These are phyloP conservation scores for Eupsittula cactorum DNA, from an alignment of 2,113 vertebrate genomes.

Conservation along the genomic window DNA sequence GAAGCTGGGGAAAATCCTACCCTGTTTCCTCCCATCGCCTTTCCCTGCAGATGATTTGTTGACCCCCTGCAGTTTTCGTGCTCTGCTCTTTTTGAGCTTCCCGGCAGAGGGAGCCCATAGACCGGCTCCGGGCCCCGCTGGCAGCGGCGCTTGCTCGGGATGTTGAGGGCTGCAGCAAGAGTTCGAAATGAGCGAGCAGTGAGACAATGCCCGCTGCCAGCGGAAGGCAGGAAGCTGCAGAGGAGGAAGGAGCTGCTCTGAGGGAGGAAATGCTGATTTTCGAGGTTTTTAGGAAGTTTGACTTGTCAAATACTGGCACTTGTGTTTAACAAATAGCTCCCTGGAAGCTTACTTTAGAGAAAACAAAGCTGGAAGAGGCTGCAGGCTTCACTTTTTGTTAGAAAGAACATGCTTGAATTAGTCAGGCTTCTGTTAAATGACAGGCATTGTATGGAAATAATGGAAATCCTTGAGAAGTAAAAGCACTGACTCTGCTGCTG, in stretches of 20 bases:
- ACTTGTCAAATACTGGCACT: background rate
- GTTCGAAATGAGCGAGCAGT: background rate
- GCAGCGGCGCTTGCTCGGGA: accelerated
- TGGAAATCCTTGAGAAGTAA: background rate
- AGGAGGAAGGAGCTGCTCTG: background rate
- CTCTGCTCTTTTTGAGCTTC: background rate
- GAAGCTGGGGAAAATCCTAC: background rate
- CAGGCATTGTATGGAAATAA: background rate
- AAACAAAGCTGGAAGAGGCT: background rate
- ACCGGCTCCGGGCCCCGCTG: background rate
- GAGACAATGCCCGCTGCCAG: background rate
- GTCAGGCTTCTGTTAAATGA: background rate
- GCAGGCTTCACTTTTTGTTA: background rate
- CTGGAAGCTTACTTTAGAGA: background rate
- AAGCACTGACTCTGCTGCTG: background rate
- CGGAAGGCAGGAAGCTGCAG: background rate
- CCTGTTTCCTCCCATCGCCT: background rate
- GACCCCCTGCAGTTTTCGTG: background rate
- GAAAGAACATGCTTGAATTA: background rate
- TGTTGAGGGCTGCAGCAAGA: background rate
- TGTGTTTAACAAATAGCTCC: background rate
- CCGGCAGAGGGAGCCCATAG: slow-evolving; percentile 31
- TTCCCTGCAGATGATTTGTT: background rate
- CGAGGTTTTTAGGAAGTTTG: background rate
- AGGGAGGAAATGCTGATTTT: background rate